These are phyloP conservation scores for Pycnomerus fuliginosus DNA, from an alignment of 2,888 invertebrate genomes.

Conservation along the genomic window DNA sequence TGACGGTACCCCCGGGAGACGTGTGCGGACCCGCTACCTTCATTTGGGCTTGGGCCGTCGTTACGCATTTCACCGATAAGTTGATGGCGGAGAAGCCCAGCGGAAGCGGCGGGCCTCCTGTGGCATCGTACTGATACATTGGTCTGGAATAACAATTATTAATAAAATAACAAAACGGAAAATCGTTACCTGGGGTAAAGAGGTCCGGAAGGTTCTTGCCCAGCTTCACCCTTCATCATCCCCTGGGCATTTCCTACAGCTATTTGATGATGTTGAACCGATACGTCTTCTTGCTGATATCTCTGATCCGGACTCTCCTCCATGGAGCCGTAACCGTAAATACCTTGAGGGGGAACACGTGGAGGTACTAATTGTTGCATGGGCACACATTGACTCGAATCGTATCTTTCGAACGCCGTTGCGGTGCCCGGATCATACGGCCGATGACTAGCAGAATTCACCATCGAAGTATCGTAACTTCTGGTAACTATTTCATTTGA, in stretches of 20 bases:
- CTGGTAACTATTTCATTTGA: slow-evolving; percentile 56
- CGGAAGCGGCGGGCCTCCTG: slow-evolving; percentile 68
- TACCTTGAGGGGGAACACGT: slow-evolving; percentile 56
- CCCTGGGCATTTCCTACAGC: slow-evolving; percentile 57
- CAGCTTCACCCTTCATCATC: slow-evolving; percentile 67
- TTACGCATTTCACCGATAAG: slow-evolving; percentile 81
- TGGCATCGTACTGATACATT: slow-evolving; percentile 80
- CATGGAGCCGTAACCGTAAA: slow-evolving; percentile 62
- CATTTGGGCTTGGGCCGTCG: slow-evolving; percentile 68
- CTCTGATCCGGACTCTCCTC: slow-evolving; percentile 63
- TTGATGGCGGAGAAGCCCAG: slow-evolving; percentile 80
- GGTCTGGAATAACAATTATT: slow-evolving; percentile 57
- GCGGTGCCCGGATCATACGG: slow-evolving; percentile 61
- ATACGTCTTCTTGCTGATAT: slow-evolving; percentile 49
- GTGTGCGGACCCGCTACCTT: slow-evolving; percentile 65
- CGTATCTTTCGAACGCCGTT: slow-evolving; percentile 66
- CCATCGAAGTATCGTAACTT: slow-evolving; percentile 56
- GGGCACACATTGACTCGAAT: slow-evolving; percentile 53
- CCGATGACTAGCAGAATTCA: slow-evolving; percentile 57
- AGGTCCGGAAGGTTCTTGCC: slow-evolving; percentile 68
- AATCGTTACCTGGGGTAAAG: slow-evolving; percentile 67
- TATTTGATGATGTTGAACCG: slow-evolving; percentile 56
- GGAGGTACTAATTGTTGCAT: slow-evolving; percentile 55
- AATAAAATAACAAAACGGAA: slow-evolving; percentile 1
- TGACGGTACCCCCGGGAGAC: slow-evolving; percentile 75